Conservation (phyloP, 2,888 invertebrate species). For the Caenorhabditis becei region DNA sequence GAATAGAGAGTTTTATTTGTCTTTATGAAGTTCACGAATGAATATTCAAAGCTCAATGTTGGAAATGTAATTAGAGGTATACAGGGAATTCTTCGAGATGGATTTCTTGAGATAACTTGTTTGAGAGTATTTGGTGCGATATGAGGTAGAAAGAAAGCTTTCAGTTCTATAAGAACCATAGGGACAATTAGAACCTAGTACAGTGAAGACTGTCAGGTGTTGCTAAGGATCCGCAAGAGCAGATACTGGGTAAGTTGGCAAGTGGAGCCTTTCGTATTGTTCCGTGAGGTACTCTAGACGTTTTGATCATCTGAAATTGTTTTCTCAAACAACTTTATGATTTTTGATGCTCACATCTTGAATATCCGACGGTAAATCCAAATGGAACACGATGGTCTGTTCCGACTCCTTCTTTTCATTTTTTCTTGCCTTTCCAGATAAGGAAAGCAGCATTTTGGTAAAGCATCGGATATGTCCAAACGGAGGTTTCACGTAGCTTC, state of each 20-base stretch:
- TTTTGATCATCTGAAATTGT: not conserved
- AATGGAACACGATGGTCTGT: too few species aligned
- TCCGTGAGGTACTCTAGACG: not conserved
- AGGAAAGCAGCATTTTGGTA: not conserved
- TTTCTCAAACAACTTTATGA: not conserved
- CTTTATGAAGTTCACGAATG: not conserved
- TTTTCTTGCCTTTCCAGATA: not conserved
- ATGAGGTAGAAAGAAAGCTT: too few species aligned
- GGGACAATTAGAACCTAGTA: slow-evolving; percentile 35
- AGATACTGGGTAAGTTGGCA: slow-evolving; percentile 29
- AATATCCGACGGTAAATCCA: too few species aligned
- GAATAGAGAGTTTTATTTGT: too few species aligned
- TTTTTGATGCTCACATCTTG: too few species aligned
- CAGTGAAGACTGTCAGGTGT: slow-evolving; percentile 4
- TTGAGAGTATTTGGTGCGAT: too few species aligned
- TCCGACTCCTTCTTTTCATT: too few species aligned
- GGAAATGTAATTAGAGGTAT: too few species aligned
- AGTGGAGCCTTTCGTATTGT: slow-evolving; percentile 23
- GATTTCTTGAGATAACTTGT: too few species aligned
- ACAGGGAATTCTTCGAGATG: too few species aligned
- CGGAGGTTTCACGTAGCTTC: not conserved
- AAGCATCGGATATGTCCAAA: not conserved
- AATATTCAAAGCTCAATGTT: too few species aligned
- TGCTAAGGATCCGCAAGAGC: slow-evolving; percentile 36
- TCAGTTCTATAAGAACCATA: too few species aligned